Percentiles rank a stretch among this genome's conserved stretches.
Conservation (phyloP, 2,113 vertebrate genomes). For the Hassar affinis region DNA sequence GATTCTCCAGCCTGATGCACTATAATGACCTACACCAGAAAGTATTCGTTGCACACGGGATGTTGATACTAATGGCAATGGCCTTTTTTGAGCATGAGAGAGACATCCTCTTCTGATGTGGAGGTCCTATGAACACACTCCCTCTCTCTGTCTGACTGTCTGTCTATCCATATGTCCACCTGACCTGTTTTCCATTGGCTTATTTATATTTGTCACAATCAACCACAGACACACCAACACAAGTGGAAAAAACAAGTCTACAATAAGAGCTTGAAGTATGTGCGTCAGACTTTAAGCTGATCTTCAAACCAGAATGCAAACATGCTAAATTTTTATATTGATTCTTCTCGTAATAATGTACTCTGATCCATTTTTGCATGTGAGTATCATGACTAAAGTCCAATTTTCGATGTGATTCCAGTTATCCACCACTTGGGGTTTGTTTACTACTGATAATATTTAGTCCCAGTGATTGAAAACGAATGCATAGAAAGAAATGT, state of each 20-base stretch:
- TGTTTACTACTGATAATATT: conserved; percentile 27
- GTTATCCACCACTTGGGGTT: conserved; percentile 31
- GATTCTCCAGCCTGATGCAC: conserved; percentile 45
- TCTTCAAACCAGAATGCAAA: not conserved
- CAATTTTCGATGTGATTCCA: conserved; percentile 31
- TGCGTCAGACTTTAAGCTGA: conserved; percentile 25
- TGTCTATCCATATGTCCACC: not conserved
- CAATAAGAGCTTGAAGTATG: conserved; percentile 27
- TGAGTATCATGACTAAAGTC: not conserved
- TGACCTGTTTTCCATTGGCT: conserved; percentile 2
- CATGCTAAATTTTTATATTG: not conserved
- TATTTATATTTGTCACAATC: not conserved
- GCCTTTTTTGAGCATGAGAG: conserved; percentile 25
- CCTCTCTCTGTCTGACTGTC: not conserved
- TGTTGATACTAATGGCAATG: conserved; percentile 43
- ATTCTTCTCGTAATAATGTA: not conserved
- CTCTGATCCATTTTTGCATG: not conserved
- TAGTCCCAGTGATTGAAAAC: conserved; percentile 7
- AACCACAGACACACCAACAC: not conserved
- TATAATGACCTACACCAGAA: conserved; percentile 48
- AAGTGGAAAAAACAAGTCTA: not conserved
- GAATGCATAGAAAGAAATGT: conserved; percentile 19
- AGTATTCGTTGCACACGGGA: conserved; percentile 40
- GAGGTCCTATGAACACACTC: not conserved
- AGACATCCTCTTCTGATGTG: conserved; percentile 21